Evolutionary conservation across 1,140 invertebrate genomes (phyloP), one percentile per base, ranked within the genome.

Genomic region (Apis cerana): DNA sequence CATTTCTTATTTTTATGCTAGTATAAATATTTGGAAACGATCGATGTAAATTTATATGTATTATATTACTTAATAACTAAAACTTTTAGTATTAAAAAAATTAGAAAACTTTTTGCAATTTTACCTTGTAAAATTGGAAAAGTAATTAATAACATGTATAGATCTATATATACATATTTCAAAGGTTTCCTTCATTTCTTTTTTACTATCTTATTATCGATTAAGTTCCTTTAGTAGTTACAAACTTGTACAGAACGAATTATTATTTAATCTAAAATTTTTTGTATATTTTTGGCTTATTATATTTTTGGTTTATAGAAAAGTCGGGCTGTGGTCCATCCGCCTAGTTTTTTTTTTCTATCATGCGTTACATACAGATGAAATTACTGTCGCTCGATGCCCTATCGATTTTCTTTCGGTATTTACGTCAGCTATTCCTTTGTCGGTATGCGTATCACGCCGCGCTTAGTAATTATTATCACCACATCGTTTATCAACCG

Each of bases 401-500:
- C 21, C 62, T 64, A 82, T 82, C 80, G 80, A 82, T 82, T 82
- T 77, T 82, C 75, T 56, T 70, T 76, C 67, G 15, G 72, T 81
- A 81, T 81, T 76, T 81, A 76, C 72, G 80, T 75, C 80, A 59
- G 43, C 56, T n/a, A 23, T 21, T 21, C 68, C 64, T 76, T 75
- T 50, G 72, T 17, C 61, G n/a, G 56, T 76, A 58, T 72, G 71
- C 79, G 79, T 75, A 62, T 19, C 62, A 19, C 48, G 33, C 21
- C 17, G 2, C 23, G 48, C 50, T 62, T 50, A 23, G 15, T 74
- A 70, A 58, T 78, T 83, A 74, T 83, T 83, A 83, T 83, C 82
- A 64, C 48, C 77, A 48, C 77, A 59, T 80, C 82, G 77, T 83
- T 79, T 80, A 80, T 74, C 77, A 80, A 72, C 48, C 82, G 82